Conservation (phyloP, 2,888 invertebrate species). For the Meta bourneti region DNA sequence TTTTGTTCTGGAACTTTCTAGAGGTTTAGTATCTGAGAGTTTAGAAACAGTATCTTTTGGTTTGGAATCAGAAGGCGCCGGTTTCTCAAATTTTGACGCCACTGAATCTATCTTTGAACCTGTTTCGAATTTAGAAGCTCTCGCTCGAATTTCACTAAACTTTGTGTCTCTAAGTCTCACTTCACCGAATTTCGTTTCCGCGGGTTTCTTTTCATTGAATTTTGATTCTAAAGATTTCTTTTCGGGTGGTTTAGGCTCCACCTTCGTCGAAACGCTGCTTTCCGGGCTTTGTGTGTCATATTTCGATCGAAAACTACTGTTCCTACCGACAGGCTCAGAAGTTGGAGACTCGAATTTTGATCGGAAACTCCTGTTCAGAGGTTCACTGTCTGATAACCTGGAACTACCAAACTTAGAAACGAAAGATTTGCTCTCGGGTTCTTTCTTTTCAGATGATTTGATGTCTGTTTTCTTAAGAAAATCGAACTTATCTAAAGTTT, state of each 20-base stretch:
- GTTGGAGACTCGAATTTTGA: conserved; percentile 16
- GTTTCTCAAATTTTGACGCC: conserved; percentile 61
- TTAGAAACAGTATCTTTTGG: conserved; percentile 45
- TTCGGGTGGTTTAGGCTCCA: conserved; percentile 39
- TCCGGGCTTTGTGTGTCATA: not conserved
- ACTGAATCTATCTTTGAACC: conserved; percentile 50
- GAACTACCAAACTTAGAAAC: conserved; percentile 7
- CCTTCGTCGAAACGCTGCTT: not conserved
- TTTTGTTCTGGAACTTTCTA: conserved; percentile 38
- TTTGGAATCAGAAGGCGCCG: conserved; percentile 43
- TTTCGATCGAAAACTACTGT: conserved; percentile 43
- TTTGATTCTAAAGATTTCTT: conserved; percentile 64
- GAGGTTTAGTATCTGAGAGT: conserved; percentile 29
- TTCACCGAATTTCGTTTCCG: conserved; percentile 65
- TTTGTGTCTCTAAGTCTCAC: conserved; percentile 60
- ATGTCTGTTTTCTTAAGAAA: conserved; percentile 30
- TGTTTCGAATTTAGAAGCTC: conserved; percentile 65
- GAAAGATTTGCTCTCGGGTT: conserved; percentile 22
- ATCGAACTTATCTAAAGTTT: conserved; percentile 55
- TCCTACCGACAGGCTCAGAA: conserved; percentile 10
- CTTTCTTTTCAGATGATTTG: conserved; percentile 36
- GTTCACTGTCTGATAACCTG: conserved; percentile 22
- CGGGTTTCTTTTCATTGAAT: conserved; percentile 58
- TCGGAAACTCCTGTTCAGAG: conserved; percentile 39
- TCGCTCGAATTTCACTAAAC: conserved; percentile 60